Evolutionary conservation across 2,797 vertebrate genomes (phyloP), one percentile per base, ranked within the genome.

Genomic region (Poliocrania exsul): DNA sequence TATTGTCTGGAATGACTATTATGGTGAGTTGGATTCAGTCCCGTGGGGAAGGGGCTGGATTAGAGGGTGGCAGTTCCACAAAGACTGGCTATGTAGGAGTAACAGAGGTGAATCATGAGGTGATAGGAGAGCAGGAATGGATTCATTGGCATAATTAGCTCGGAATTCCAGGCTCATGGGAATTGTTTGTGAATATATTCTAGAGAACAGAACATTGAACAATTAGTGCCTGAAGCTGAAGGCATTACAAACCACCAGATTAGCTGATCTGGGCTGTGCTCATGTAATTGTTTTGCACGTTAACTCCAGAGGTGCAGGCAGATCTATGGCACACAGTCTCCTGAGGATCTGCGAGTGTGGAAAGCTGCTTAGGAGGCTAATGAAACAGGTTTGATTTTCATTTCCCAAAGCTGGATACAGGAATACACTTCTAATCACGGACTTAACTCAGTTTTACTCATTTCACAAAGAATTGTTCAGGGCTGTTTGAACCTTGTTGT

Each of bases 311-410:
- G 29, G 47, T 73, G 78, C 56, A 54, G 60, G 53, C 0, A 0
- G 77, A 74, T 85, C 74, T 84, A 13, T 15, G 79, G 56, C 81
- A 71, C 42, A 87, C 65, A 82, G 60, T 11, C 90, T 92, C 61
- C 53, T 44, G 88, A 90, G 93, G 85, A 56, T 80, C 13, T 80
- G 17, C 21, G 73, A 85, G 60, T 86, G 86, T 81, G 82, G 78
- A 95, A 90, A 92, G 54, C 70, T 90, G 31, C 81, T 79, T 89
- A 79, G 73, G 3, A 92, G 35, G 51, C 62, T 93, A 85, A 91
- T 85, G 53, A 90, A 69, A 65, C 62, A 80, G 73, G 64, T 80
- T 53, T 73, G 56, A 64, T 74, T 87, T 89, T 85, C 15, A 44
- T 87, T 91, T 85, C 53, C 50, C 57, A 46, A 70, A 91, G 69